These are phyloP conservation scores for Scaptomyza tumidula DNA, from an alignment of 2,888 invertebrate genomes.

Conservation along the genomic window DNA sequence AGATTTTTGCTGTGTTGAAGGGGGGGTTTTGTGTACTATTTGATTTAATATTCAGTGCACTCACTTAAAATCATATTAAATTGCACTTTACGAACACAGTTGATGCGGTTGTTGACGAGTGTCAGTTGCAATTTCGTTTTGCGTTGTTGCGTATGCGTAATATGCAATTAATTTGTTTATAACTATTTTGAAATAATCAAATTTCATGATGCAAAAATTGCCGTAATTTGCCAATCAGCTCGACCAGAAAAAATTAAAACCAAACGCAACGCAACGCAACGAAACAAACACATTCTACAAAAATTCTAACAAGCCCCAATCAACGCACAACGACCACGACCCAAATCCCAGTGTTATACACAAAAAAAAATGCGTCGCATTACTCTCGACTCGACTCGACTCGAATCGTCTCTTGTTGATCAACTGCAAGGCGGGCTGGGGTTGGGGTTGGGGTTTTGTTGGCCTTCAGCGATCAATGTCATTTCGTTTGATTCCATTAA, in stretches of 20 bases:
- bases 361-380: conserved; percentile 38
- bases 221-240: conserved; percentile 77
- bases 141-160: conserved; percentile 34
- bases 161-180: conserved; percentile 75
- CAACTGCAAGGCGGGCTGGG: conserved; percentile 4
- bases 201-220: conserved; percentile 73
- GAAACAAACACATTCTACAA: conserved; percentile 11
- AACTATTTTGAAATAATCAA: conserved; percentile 78
- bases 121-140: conserved; percentile 11
- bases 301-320: conserved; percentile 53
- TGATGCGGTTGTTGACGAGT: conserved; percentile 7
- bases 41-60: neutral
- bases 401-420: conserved; percentile 18
- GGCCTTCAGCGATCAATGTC: conserved; percentile 83
- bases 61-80: conserved; percentile 10
- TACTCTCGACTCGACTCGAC: neutral
- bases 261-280: conserved; percentile 15
- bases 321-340: conserved; percentile 76
- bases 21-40: neutral
- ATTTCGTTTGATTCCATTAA: conserved; percentile 80
- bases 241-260: neutral
- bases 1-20: neutral
- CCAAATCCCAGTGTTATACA: conserved; percentile 59
- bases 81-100: neutral
- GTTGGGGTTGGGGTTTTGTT: conserved; percentile 9